Conservation (phyloP, 1,140 invertebrate species). For the Chrysomallon squamiferum region DNA sequence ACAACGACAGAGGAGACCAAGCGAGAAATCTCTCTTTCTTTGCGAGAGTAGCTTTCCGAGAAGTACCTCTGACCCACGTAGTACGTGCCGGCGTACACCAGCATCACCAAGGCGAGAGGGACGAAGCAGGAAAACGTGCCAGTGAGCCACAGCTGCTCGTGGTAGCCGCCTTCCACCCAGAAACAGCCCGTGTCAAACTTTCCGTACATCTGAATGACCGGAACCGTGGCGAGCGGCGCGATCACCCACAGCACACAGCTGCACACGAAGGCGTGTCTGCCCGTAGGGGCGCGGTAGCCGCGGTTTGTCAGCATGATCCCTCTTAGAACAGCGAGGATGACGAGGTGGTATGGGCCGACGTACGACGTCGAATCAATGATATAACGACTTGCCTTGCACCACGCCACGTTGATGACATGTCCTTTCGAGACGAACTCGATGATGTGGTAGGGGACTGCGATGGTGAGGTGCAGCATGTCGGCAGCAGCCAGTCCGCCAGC, state of each 20-base stretch:
- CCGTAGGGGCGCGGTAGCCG: conserved; percentile 27
- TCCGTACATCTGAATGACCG: conserved; percentile 16
- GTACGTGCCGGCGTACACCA: conserved; percentile 47
- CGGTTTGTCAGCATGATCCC: conserved; percentile 50
- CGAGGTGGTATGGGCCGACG: conserved; percentile 44
- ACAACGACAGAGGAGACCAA: conserved; percentile 44
- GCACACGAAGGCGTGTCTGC: conserved; percentile 23
- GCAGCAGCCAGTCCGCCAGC: conserved; percentile 43
- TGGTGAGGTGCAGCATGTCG: conserved; percentile 38
- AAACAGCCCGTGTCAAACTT: conserved; percentile 19
- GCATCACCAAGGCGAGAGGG: conserved; percentile 40
- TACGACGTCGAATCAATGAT: conserved; percentile 37
- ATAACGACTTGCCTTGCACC: conserved; percentile 48
- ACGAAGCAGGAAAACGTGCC: conserved; percentile 45
- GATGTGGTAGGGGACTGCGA: conserved; percentile 43
- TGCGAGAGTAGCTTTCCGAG: conserved; percentile 48
- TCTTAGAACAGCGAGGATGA: conserved; percentile 46
- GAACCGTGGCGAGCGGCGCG: conserved; percentile 14
- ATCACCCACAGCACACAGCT: conserved; percentile 15
- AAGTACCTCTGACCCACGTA: conserved; percentile 48
- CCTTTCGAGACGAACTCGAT: conserved; percentile 26
- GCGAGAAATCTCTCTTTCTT: conserved; percentile 43
- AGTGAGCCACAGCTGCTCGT: conserved; percentile 38
- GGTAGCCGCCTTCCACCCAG: conserved; percentile 18
- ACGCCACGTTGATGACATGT: conserved; percentile 28